Percentiles rank a stretch among this genome's conserved stretches.
Conservation (phyloP, 2,888 invertebrate species). For the Drosophila sordidapex region DNA sequence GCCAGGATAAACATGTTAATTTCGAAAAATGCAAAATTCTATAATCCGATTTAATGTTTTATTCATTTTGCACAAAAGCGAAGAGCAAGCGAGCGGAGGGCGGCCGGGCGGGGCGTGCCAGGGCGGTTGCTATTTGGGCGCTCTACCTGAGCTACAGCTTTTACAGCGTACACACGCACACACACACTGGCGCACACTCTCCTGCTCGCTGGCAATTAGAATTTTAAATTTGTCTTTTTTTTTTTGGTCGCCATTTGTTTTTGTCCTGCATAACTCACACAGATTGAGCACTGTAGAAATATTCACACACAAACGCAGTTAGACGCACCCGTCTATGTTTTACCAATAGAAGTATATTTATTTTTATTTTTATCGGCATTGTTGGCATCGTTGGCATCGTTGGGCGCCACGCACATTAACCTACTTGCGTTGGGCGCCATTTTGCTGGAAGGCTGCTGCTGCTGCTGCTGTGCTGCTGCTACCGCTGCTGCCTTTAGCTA, state of each 20-base stretch:
- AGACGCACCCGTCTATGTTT: constrained; percentile 3
- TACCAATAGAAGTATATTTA: constrained; percentile 26
- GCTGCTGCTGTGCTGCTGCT: neutral
- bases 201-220: constrained; percentile 63
- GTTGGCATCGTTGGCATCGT: constrained; percentile 37
- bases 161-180: constrained; percentile 16
- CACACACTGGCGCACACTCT: constrained; percentile 40
- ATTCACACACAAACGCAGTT: constrained; percentile 4
- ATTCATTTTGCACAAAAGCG: constrained; percentile 72
- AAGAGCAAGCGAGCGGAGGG: constrained; percentile 29
- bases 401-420: constrained; percentile 68
- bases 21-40: constrained; percentile 80
- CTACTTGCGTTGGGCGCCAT: constrained; percentile 70
- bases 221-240: constrained; percentile 66
- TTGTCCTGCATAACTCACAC: constrained; percentile 43
- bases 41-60: constrained; percentile 81
- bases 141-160: constrained; percentile 25
- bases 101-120: neutral
- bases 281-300: constrained; percentile 41
- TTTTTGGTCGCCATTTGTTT: constrained; percentile 57
- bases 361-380: constrained; percentile 69
- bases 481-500: constrained; percentile 19
- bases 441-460: constrained; percentile 38
- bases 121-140: neutral
- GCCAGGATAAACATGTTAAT: constrained; percentile 79